Base-by-base conservation (phyloP, 2,797 vertebrate genomes). In the Melanotaenia boesemani region DNA sequence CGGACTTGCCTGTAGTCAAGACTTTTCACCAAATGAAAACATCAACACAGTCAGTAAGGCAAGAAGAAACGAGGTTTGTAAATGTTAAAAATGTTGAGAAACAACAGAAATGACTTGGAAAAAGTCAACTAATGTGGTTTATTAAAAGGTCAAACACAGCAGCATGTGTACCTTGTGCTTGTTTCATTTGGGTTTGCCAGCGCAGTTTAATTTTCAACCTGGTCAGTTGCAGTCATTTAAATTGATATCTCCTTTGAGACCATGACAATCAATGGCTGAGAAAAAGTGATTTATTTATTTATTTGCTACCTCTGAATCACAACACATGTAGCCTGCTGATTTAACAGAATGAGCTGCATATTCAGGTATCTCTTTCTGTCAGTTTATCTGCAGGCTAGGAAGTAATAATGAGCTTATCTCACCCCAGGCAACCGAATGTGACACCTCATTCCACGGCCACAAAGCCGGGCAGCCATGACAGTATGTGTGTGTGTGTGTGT, bases 361-460 rank as follows among this genome's bases (percentile, higher is more conserved):
- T 86, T 84, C 77, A 79, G 79, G 58, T 81, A 87, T 85, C 78
- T 65, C 76, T 77, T 81, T 83, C 77, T 85, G 84, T 80, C 83
- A 84, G 56, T 90, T 86, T 82, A 79, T 85, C 79, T 82, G 67
- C 73, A 80, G 72, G 74, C 81, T 59, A 79, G 74, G 74, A 79
- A 67, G 67, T 81, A 86, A 88, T 90, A 90, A 90, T 86, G 76
- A 88, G 88, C 80, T 90, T 88, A 85, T 91, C 83, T 83, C 69
- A 85, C 62, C 63, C 71, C 65, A 66, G 76, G 83, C 80, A 88
- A 91, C 81, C 77, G 74, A 87, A 86, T 86, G 84, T 90, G 90
- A 91, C 91, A 92, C 85, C 86, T 88, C 84, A 89, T 90, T 91
- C 86, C 77, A 74, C 4, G 63, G 70, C 75, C 76, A 69, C 54